Evolutionary conservation across 2,113 vertebrate species (phyloP).

Genomic region (Dermatemys mawii): DNA sequence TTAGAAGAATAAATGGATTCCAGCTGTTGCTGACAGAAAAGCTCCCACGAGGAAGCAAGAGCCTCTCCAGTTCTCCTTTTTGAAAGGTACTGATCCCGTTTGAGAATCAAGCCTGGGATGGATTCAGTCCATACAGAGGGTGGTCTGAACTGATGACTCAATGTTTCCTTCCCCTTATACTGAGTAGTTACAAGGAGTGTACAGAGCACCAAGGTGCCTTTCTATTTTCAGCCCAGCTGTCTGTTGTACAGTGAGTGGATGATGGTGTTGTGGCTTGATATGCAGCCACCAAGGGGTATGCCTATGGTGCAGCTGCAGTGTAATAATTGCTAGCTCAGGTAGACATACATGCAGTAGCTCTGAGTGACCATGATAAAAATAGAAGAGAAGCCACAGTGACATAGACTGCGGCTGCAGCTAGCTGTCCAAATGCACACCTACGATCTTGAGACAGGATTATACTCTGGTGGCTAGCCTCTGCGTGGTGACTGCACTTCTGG

Average conservation of each 20-base stretch:
- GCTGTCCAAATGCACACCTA: rapidly evolving
- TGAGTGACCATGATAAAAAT: neutral
- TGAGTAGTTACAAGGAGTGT: neutral
- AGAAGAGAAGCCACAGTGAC: neutral
- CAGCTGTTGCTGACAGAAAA: neutral
- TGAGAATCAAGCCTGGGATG: neutral
- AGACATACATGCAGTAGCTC: neutral
- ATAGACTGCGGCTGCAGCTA: neutral
- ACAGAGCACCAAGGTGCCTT: neutral
- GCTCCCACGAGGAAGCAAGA: neutral
- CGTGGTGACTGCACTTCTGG: neutral
- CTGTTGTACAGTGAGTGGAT: neutral
- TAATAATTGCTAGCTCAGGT: neutral
- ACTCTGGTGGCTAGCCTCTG: neutral
- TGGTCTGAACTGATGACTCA: rapidly evolving
- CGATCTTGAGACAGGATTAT: too few species aligned
- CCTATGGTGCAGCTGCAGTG: neutral
- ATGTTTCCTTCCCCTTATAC: neutral
- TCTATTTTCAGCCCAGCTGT: neutral
- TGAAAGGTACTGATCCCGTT: neutral
- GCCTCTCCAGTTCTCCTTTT: neutral
- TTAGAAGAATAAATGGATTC: neutral
- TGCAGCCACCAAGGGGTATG: neutral
- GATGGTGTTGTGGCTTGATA: rapidly evolving
- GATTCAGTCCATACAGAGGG: neutral